These are phyloP conservation scores for Nasonia vitripennis DNA, from an alignment of 1,140 invertebrate species.

Conservation along the genomic window DNA sequence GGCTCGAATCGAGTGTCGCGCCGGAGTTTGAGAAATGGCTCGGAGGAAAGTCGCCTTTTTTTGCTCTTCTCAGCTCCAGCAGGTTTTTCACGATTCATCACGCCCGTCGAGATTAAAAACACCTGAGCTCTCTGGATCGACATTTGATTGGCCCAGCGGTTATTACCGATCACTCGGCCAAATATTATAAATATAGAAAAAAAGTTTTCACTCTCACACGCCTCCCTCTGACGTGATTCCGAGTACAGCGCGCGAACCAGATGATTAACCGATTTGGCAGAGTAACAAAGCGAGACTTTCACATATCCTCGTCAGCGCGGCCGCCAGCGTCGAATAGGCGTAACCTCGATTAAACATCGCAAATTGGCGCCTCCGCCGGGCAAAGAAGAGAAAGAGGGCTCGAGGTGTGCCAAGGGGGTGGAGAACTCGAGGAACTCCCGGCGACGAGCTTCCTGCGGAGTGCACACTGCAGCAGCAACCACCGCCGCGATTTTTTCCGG, in stretches of 20 bases:
- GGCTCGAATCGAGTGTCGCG: not conserved
- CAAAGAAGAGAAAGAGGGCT: not conserved
- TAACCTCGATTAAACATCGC: conserved; percentile 8
- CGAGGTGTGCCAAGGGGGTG: not conserved
- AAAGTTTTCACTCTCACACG: conserved; percentile 27
- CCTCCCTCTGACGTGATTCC: not conserved
- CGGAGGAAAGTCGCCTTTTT: not conserved
- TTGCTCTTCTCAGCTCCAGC: not conserved
- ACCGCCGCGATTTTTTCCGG: conserved; percentile 21
- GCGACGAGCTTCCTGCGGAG: not conserved
- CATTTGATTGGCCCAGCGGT: not conserved
- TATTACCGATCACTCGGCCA: not conserved
- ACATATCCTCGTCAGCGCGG: not conserved
- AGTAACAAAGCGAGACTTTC: not conserved
- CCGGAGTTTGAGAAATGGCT: conserved; percentile 20
- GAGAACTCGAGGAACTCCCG: not conserved
- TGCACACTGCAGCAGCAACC: not conserved
- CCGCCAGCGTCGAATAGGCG: conserved; percentile 8
- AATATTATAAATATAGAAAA: too few species aligned
- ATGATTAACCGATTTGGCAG: conserved; percentile 11
- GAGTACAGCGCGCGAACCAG: not conserved
- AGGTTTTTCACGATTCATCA: not conserved
- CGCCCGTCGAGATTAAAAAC: not conserved
- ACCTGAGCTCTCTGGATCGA: not conserved
- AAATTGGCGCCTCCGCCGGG: not conserved